These are phyloP conservation scores for Myocastor coypus DNA, from an alignment of 2,113 vertebrate species.

Conservation along the genomic window DNA sequence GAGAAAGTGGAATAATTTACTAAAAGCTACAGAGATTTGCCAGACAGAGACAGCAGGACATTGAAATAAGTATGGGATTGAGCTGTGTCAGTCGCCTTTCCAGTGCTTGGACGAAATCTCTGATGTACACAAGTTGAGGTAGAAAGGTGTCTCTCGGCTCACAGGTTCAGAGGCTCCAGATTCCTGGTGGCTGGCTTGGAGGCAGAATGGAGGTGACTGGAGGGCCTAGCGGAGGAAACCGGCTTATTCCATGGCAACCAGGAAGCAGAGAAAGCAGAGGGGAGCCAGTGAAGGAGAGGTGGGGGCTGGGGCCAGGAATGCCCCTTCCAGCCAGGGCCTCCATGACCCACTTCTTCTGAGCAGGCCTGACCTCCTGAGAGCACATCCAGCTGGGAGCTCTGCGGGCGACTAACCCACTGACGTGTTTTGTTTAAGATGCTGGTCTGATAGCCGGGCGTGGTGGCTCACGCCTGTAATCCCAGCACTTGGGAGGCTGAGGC, in stretches of 20 bases:
- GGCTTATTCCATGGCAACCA: background rate
- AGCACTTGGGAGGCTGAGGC: no score
- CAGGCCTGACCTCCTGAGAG: background rate
- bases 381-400: background rate
- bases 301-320: background rate
- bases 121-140: background rate
- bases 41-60: background rate
- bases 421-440: background rate
- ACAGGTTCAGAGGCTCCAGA: no score
- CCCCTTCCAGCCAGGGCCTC: background rate
- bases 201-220: background rate
- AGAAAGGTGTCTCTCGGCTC: background rate
- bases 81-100: background rate
- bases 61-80: accelerated
- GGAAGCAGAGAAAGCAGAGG: background rate
- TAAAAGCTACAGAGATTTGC: background rate
- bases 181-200: background rate
- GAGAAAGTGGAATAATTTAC: background rate
- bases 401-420: background rate
- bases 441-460: no score
- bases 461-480: no score
- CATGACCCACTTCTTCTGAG: background rate
- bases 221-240: background rate
- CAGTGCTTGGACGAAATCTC: background rate
- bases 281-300: background rate